Evolutionary conservation across 2,888 invertebrate genomes (phyloP), one percentile per base, ranked within the genome.

Genomic region (Actias luna): DNA sequence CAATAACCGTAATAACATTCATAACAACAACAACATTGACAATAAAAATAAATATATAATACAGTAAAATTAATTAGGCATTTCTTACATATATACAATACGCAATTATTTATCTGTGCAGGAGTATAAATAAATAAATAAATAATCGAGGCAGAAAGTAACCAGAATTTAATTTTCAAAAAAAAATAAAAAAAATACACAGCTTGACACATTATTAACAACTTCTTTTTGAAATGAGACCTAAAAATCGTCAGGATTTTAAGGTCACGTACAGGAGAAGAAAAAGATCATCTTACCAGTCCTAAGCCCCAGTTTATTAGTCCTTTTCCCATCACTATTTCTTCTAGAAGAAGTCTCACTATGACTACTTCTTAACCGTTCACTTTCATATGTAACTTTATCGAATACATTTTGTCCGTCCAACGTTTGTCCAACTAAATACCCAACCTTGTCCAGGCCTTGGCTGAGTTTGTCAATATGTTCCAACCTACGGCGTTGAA

Each of bases 261-360:
- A 36, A 36, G 4, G 16, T 36, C 0, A 36, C 16, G 1, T 0
- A 12, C n/a, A n/a, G n/a, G n/a, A n/a, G n/a, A n/a, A n/a, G n/a
- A n/a, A n/a, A n/a, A 18, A 18, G 18, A 12, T 50, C 25, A 12
- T 0, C 71, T 68, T 70, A 90, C 90, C 88, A 67, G 75, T 71
- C 72, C 89, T 79, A 55, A 85, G 73, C 0, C 74, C 76, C 14
- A 87, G 89, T 61, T 72, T 82, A 58, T 71, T 82, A 1, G 79
- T 78, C 65, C 85, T 75, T 0, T 74, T 84, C 65, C 90, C 88
- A 65, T 89, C 84, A 33, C 90, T 91, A 60, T 92, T 90, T 52
- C 92, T 84, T 73, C 91, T 85, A 52, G 90, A 91, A 61, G 92
- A 91, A 2, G 77, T 66, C 50, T 87, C 89, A 63, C 91, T 92